Percentiles rank a stretch among this genome's conserved stretches.
These are phyloP conservation scores for Mycalesis mineus DNA, from an alignment of 2,888 invertebrate species.

Conservation along the genomic window DNA sequence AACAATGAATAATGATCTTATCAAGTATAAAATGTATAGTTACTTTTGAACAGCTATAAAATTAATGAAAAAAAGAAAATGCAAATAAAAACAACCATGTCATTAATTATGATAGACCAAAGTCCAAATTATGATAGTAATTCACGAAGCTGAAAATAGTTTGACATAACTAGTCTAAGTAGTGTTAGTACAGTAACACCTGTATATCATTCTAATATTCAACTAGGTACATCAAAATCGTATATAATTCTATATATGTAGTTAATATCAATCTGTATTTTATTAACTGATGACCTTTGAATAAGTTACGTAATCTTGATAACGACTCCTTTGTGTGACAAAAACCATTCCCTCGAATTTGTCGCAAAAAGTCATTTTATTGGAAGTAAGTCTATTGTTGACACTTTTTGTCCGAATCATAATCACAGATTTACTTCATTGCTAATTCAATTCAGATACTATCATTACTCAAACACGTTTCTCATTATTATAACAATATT, in stretches of 20 bases:
- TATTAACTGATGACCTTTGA: constrained; percentile 17
- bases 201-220: neutral
- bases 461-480: constrained; percentile 9
- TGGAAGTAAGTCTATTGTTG: constrained; percentile 4
- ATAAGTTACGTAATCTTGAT: constrained; percentile 28
- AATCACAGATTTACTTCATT: constrained; percentile 8
- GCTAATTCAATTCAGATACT: constrained; percentile 7
- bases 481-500: constrained; percentile 2
- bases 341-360: constrained; percentile 28
- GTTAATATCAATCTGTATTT: neutral
- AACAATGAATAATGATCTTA: no score
- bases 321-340: constrained; percentile 25
- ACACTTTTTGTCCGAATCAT: constrained; percentile 11
- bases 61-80: no score
- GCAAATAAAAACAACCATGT: no score
- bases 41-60: no score
- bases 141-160: no score
- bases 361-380: constrained; percentile 12
- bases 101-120: no score
- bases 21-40: no score
- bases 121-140: no score
- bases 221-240: neutral
- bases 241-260: no score
- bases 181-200: no score
- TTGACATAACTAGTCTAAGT: no score